These are phyloP conservation scores for Hemicordylus capensis DNA, from an alignment of 2,113 vertebrate species.

Conservation along the genomic window DNA sequence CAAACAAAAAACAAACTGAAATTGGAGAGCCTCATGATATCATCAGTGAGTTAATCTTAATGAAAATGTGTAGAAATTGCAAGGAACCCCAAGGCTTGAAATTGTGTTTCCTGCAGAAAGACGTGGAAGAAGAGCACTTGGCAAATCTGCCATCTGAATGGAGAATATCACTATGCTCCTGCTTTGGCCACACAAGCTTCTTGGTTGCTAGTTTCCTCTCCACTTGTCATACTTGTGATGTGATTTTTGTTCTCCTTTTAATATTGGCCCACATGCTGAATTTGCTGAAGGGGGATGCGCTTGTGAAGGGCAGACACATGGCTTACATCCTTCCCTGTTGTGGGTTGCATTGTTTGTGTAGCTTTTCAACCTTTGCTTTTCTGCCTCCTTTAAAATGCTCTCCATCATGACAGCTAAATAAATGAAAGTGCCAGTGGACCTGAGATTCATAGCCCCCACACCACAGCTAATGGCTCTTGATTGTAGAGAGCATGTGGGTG, in stretches of 20 bases:
- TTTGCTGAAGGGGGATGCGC: neutral
- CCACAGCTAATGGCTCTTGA: neutral
- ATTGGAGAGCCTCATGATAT: neutral
- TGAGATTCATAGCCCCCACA: neutral
- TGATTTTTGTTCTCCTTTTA: neutral
- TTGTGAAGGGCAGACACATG: fast-evolving
- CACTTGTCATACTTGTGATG: neutral
- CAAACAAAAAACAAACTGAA: too few species aligned
- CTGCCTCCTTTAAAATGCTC: neutral
- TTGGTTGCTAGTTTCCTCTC: neutral
- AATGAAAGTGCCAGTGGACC: neutral
- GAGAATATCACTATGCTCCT: neutral
- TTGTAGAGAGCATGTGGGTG: neutral
- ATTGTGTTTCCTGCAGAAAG: neutral
- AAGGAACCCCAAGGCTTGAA: neutral
- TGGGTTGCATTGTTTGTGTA: neutral
- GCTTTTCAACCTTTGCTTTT: neutral
- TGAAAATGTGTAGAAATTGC: neutral
- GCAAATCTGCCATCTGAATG: fast-evolving
- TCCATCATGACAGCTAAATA: neutral
- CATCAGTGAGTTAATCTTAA: neutral
- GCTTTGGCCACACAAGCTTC: fast-evolving
- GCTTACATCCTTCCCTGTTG: neutral
- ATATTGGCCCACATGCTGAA: neutral
- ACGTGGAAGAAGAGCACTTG: neutral